phyloP scores from a whole-genome alignment of 2,797 vertebrate genomes.

The Ctenopoma multispine region DNA sequence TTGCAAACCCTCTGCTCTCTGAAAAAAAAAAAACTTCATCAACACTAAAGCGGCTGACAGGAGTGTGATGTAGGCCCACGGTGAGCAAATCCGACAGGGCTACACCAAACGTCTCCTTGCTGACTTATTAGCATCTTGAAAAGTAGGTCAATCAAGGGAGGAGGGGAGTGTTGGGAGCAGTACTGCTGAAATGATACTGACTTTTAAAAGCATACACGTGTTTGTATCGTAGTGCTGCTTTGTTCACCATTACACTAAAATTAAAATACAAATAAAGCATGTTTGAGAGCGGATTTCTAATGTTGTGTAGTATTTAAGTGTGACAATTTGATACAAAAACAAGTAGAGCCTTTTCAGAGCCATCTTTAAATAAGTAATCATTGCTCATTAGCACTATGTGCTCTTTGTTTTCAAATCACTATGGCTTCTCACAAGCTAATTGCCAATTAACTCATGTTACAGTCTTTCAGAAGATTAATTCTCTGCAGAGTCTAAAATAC shows the following conservation, averaged over 20 bases:
- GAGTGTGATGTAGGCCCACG: slow-evolving; percentile 50
- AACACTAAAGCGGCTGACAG: slow-evolving; percentile 63
- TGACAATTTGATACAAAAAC: slow-evolving; percentile 1
- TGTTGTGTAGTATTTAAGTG: slow-evolving; percentile 3
- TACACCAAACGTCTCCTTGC: slow-evolving; percentile 63
- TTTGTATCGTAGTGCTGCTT: not conserved
- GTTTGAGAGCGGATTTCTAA: not conserved
- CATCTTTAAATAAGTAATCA: slow-evolving; percentile 71
- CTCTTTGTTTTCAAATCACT: slow-evolving; percentile 25
- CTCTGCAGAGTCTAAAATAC: slow-evolving; percentile 5
- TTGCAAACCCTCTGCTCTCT: slow-evolving; percentile 10
- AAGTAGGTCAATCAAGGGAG: slow-evolving; percentile 78
- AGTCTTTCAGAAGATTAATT: slow-evolving; percentile 48
- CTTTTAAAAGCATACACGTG: not conserved
- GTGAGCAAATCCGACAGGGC: slow-evolving; percentile 66
- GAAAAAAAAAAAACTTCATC: slow-evolving; percentile 41
- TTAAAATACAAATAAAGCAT: not conserved
- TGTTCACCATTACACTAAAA: not conserved
- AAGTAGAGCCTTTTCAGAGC: slow-evolving; percentile 21
- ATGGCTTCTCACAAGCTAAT: slow-evolving; percentile 67
- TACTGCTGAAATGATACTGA: not conserved
- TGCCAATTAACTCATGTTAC: slow-evolving; percentile 80
- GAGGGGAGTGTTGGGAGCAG: slow-evolving; percentile 8
- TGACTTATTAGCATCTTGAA: slow-evolving; percentile 75
- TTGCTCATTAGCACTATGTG: slow-evolving; percentile 71